Conservation (phyloP, 2,797 vertebrate genomes). For the Percopsis omiscomaycus region DNA sequence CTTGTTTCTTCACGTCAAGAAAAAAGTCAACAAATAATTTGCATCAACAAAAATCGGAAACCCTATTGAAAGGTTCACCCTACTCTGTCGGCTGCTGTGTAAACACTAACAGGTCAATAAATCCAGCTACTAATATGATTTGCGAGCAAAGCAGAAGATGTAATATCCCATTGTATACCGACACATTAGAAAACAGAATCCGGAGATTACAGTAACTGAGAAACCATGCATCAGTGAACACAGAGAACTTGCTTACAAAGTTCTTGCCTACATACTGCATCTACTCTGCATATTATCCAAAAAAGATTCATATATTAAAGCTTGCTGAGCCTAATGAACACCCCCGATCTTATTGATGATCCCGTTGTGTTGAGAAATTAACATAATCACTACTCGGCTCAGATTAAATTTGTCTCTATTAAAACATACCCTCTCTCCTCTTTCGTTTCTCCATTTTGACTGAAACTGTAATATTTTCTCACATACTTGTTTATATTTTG, state of each 20-base stretch:
- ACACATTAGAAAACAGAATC: constrained; percentile 60
- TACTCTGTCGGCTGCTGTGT: constrained; percentile 1
- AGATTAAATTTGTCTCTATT: constrained; percentile 71
- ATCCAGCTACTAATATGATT: constrained; percentile 45
- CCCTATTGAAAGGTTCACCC: no score
- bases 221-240: constrained; percentile 63
- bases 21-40: no score
- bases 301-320: constrained; percentile 72
- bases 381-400: constrained; percentile 72
- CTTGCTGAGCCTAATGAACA: constrained; percentile 73
- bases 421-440: constrained; percentile 48
- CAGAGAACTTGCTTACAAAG: constrained; percentile 64
- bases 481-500: constrained; percentile 37
- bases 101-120: constrained; percentile 13
- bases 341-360: constrained; percentile 74
- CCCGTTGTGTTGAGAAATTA: constrained; percentile 69
- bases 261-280: constrained; percentile 10
- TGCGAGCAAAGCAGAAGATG: constrained; percentile 51
- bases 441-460: constrained; percentile 30
- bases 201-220: constrained; percentile 46
- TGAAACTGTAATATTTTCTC: constrained; percentile 29
- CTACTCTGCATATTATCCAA: constrained; percentile 59
- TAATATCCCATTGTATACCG: constrained; percentile 57
- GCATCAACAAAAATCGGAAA: no score
- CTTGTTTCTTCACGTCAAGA: no score